Conservation (phyloP, 2,888 invertebrate species). For the Epicampocera succincta region DNA sequence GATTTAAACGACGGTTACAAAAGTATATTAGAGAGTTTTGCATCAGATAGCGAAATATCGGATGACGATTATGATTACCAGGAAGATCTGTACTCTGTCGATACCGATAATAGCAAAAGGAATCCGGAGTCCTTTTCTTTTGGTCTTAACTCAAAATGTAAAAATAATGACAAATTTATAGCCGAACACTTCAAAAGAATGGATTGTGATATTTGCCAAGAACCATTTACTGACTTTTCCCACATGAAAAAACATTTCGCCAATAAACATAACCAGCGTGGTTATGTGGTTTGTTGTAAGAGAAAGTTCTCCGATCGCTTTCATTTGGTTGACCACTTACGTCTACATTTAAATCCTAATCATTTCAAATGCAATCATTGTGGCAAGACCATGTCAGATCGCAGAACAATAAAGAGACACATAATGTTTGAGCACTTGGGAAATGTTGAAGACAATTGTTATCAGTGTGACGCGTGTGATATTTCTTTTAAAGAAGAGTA, state of each 20-base stretch:
- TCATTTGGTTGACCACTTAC: slow-evolving; percentile 79
- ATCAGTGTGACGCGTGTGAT: slow-evolving; percentile 72
- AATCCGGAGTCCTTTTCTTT: neutral
- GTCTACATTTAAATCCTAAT: slow-evolving; percentile 79
- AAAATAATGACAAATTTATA: slow-evolving; percentile 54
- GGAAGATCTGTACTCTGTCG: no score
- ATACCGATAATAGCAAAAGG: no score
- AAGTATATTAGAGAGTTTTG: no score
- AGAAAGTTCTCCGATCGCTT: slow-evolving; percentile 79
- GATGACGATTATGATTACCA: slow-evolving; percentile 7
- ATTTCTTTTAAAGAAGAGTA: slow-evolving; percentile 75
- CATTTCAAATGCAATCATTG: slow-evolving; percentile 79
- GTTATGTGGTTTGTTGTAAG: slow-evolving; percentile 79
- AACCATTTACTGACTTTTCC: slow-evolving; percentile 42
- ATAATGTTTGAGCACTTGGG: slow-evolving; percentile 75
- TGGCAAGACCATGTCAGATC: slow-evolving; percentile 75
- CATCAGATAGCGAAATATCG: no score
- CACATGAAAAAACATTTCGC: slow-evolving; percentile 60
- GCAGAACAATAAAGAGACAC: slow-evolving; percentile 73
- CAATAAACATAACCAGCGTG: slow-evolving; percentile 71
- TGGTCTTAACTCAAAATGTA: slow-evolving; percentile 6
- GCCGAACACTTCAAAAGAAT: slow-evolving; percentile 47
- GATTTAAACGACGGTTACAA: slow-evolving; percentile 1
- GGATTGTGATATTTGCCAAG: slow-evolving; percentile 46
- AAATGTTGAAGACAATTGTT: slow-evolving; percentile 73